These are phyloP conservation scores for Ennomos fuscantarius DNA, from an alignment of 2,888 invertebrate species.

Conservation along the genomic window DNA sequence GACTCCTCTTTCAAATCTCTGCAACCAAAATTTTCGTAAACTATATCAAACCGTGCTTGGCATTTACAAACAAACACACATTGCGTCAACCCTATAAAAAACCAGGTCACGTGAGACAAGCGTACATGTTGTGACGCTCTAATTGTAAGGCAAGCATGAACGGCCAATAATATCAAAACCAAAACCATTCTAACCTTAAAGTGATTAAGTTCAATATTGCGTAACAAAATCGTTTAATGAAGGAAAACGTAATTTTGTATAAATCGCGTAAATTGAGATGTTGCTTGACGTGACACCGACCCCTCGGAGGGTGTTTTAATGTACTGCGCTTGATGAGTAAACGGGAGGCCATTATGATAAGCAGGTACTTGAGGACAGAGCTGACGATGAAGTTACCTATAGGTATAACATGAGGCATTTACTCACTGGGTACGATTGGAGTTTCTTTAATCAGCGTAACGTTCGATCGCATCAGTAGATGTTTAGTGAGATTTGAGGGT, in stretches of 20 bases:
- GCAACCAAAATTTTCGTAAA: not conserved
- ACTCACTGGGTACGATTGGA: not conserved
- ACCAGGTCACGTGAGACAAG: constrained; percentile 42
- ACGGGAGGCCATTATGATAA: constrained; percentile 33
- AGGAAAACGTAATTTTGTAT: constrained; percentile 40
- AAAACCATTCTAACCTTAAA: not conserved
- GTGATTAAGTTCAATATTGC: constrained; percentile 30
- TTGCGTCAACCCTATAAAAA: constrained; percentile 38
- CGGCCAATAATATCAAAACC: constrained; percentile 9
- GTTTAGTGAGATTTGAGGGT: too few relatives aligned
- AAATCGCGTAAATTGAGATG: constrained; percentile 51
- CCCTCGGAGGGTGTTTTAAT: constrained; percentile 39
- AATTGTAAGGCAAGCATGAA: constrained; percentile 37
- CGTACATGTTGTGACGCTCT: constrained; percentile 35
- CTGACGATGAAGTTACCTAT: constrained; percentile 11
- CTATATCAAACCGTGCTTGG: not conserved
- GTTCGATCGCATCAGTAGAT: too few relatives aligned
- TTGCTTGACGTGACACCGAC: constrained; percentile 37
- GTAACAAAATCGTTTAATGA: constrained; percentile 22
- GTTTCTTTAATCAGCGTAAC: not conserved
- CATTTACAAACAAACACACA: constrained; percentile 13
- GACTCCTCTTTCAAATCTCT: too few relatives aligned
- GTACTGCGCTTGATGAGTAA: constrained; percentile 33
- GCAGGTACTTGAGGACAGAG: constrained; percentile 17
- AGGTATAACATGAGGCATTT: not conserved